Evolutionary conservation across 2,888 invertebrate genomes (phyloP).

Genomic region (Venusia cambrica): DNA sequence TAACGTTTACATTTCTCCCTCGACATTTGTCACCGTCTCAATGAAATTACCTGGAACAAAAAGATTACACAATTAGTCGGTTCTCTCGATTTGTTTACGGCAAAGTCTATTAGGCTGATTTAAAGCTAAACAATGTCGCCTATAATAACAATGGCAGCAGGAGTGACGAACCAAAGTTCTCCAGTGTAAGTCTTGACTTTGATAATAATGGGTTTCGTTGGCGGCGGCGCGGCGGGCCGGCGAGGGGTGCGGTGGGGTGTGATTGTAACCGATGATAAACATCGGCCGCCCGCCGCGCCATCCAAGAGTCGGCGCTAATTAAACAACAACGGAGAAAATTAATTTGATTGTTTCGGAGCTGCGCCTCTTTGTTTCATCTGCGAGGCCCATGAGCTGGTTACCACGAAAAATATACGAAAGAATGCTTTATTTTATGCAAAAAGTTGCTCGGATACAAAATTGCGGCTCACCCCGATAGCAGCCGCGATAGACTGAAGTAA

Average conservation of each 20-base stretch:
- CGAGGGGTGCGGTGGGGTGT: slow-evolving; percentile 44
- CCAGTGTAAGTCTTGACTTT: slow-evolving; percentile 73
- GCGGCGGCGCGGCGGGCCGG: slow-evolving; percentile 47
- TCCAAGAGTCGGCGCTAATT: slow-evolving; percentile 76
- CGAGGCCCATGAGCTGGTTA: slow-evolving; percentile 62
- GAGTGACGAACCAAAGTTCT: slow-evolving; percentile 78
- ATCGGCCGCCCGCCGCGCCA: slow-evolving; percentile 73
- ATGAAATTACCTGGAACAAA: slow-evolving; percentile 72
- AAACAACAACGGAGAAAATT: slow-evolving; percentile 80
- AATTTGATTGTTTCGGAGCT: slow-evolving; percentile 78
- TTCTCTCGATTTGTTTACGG: slow-evolving; percentile 63
- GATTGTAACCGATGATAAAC: slow-evolving; percentile 80
- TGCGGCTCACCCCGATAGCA: slow-evolving; percentile 45
- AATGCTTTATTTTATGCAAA: slow-evolving; percentile 47
- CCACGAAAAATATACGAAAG: slow-evolving; percentile 63
- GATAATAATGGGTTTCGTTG: slow-evolving; percentile 75
- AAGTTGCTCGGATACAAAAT: slow-evolving; percentile 32
- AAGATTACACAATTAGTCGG: slow-evolving; percentile 62
- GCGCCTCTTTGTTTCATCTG: slow-evolving; percentile 72
- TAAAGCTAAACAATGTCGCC: slow-evolving; percentile 68
- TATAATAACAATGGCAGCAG: slow-evolving; percentile 69
- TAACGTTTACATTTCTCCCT: slow-evolving; percentile 30
- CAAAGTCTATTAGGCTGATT: slow-evolving; percentile 65
- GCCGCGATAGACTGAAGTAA: slow-evolving; percentile 58
- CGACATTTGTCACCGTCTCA: slow-evolving; percentile 35